Evolutionary conservation across 2,113 vertebrate genomes (phyloP), one percentile per base, ranked within the genome.

Genomic region (Anoplopoma fimbria): DNA sequence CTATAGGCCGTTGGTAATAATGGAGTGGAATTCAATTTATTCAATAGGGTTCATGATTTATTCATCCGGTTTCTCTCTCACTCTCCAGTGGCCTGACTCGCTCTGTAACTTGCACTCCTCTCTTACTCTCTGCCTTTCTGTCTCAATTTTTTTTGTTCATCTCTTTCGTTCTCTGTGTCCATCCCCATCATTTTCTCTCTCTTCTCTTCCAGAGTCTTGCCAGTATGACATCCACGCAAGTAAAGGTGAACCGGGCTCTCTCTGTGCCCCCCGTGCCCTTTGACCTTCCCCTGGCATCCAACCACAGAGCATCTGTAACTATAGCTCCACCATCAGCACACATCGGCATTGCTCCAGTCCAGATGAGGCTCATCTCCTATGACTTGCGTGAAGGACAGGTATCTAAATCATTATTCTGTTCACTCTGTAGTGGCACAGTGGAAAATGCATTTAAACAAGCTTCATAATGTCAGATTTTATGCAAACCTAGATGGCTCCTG

Each of bases 331-430:
- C 97, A 0, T 92, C 95, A 29, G 95, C 97, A 0, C 97, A 98
- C 93, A 94, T 93, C 0, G 97, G 97, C 38, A 92, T 90, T 0
- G 96, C 93, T 49, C 96, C 96, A 0, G 89, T 97, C 69, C 95
- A 96, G 75, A 95, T 97, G 95, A 96, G 97, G 75, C 96, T 98
- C 67, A 97, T 98, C 89, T 98, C 97, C 12, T 94, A 95, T 49
- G 96, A 97, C 79, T 90, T 98, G 1, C 95, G 96, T 27, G 97
- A 98, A 88, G 97, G 97, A 88, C 97, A 98, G 97, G 97, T 98
- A 93, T 77, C 69, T 34, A 0, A 27, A 58, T 90, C n/a, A 33
- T 38, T 12, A 75, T 85, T 87, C 31, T 67, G 15, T 71, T 80
- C 34, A 57, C 42, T 58, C 38, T 79, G 0, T 67, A 23, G 36